These are phyloP conservation scores for Recurvirostra avosetta DNA, from an alignment of 2,113 vertebrate genomes.

Conservation along the genomic window DNA sequence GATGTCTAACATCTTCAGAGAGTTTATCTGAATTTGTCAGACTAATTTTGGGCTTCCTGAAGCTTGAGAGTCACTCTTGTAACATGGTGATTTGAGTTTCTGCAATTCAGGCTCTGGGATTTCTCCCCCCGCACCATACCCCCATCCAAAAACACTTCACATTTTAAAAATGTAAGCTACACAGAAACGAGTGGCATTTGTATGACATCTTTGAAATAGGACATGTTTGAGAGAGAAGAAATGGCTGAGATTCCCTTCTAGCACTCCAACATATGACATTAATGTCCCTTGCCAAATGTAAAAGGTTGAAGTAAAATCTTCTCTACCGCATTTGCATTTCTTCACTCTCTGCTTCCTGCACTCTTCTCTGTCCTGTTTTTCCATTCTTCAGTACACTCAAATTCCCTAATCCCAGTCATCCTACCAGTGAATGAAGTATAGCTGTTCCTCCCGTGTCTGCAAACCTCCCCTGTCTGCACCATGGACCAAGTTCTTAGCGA, in stretches of 20 bases:
- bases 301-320: neutral
- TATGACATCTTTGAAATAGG: neutral
- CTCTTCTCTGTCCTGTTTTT: neutral
- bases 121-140: fast-evolving
- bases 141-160: neutral
- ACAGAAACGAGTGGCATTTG: neutral
- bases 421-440: neutral
- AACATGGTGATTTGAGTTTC: neutral
- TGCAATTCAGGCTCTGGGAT: neutral
- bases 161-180: neutral
- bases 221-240: neutral
- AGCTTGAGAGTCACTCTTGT: neutral
- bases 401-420: neutral
- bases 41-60: neutral
- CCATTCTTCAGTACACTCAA: neutral
- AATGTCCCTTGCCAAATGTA: neutral
- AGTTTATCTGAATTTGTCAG: neutral
- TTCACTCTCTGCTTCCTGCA: neutral
- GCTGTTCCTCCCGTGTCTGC: neutral
- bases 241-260: neutral
- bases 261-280: neutral
- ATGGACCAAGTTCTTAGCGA: neutral
- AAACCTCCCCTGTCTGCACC: neutral
- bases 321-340: neutral
- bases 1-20: neutral